phyloP scores from a whole-genome alignment of 2,113 vertebrate genomes.

The Colistium nudipinnis region DNA sequence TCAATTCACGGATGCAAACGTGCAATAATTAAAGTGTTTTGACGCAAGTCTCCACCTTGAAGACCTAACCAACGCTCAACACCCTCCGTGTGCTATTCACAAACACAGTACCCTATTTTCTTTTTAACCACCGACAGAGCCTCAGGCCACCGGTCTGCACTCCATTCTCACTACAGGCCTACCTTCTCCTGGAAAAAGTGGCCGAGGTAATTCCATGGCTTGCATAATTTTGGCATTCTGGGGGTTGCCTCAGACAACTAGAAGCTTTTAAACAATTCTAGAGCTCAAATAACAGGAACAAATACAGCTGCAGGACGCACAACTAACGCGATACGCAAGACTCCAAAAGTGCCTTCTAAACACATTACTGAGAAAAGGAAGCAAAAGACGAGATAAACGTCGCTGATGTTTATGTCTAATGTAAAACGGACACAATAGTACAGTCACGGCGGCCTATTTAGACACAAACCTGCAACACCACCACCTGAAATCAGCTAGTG shows the following conservation, averaged over 20 bases:
- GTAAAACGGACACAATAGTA: too few relatives aligned
- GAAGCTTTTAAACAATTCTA: neutral
- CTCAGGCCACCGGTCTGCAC: slow-evolving; percentile 33
- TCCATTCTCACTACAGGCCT: slow-evolving; percentile 25
- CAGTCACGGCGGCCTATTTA: too few relatives aligned
- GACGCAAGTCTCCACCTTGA: slow-evolving; percentile 24
- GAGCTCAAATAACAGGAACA: neutral
- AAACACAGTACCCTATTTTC: slow-evolving; percentile 30
- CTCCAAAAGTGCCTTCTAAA: too few relatives aligned
- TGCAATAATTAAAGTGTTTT: neutral
- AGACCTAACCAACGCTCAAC: neutral
- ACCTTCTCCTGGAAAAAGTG: slow-evolving; percentile 22
- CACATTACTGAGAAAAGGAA: too few relatives aligned
- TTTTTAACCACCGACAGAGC: slow-evolving; percentile 34
- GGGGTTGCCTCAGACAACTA: neutral
- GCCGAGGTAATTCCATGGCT: too few relatives aligned
- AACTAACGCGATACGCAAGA: too few relatives aligned
- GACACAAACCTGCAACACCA: neutral
- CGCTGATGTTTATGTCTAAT: too few relatives aligned
- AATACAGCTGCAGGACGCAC: neutral
- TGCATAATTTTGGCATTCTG: neutral
- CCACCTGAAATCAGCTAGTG: neutral
- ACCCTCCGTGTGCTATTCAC: slow-evolving; percentile 8
- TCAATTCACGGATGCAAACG: slow-evolving; percentile 20
- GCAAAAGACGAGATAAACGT: too few relatives aligned